These are phyloP conservation scores for Sebastes umbrosus DNA, from an alignment of 2,797 vertebrate species.

Conservation along the genomic window DNA sequence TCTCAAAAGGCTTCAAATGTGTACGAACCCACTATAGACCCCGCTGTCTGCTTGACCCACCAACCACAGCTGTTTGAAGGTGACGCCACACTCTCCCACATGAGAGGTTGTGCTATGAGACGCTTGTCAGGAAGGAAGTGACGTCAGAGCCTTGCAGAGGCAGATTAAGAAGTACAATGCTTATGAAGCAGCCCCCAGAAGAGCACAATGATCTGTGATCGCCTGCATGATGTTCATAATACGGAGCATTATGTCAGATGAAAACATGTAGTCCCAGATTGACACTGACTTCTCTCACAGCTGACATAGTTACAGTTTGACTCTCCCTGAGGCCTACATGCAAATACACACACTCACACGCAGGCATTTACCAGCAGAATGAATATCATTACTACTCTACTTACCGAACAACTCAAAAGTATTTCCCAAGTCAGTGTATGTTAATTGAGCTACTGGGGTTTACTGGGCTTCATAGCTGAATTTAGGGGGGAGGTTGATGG, in stretches of 20 bases:
- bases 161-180: background rate
- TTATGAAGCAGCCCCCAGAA: background rate
- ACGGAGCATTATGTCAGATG: background rate
- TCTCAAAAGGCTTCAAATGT: background rate
- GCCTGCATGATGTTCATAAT: background rate
- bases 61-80: background rate
- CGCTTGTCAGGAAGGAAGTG: constrained; percentile 66
- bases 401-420: constrained; percentile 15
- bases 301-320: constrained; percentile 32
- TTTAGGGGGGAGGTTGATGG: constrained; percentile 3
- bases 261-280: background rate
- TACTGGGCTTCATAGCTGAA: constrained; percentile 18
- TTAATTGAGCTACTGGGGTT: constrained; percentile 47
- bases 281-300: background rate
- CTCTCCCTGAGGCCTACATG: constrained; percentile 27
- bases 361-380: constrained; percentile 58
- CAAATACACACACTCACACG: constrained; percentile 6
- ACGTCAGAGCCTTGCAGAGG: constrained; percentile 8
- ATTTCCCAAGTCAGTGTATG: constrained; percentile 51
- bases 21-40: background rate
- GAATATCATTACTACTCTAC: background rate
- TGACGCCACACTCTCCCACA: constrained; percentile 1
- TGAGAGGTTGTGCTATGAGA: background rate
- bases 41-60: constrained; percentile 6
- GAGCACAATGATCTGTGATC: background rate